Percentiles rank a stretch among this genome's conserved stretches.
These are phyloP conservation scores for Tetrapedia diversipes DNA, from an alignment of 2,888 invertebrate species.

Conservation along the genomic window DNA sequence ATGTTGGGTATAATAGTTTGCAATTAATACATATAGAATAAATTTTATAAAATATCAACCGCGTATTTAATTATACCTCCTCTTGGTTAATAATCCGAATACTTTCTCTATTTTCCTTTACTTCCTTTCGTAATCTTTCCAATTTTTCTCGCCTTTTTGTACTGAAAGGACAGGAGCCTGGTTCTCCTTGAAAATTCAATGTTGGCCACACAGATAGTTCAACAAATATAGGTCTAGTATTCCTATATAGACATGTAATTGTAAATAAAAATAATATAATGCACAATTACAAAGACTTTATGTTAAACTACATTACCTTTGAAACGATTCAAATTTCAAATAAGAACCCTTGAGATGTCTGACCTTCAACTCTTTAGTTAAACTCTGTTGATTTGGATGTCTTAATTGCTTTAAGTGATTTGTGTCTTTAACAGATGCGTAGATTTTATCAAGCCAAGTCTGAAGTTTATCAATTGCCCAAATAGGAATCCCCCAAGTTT, in stretches of 20 bases:
- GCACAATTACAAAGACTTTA: background rate
- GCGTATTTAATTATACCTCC: slow-evolving; percentile 69
- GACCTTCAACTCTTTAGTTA: slow-evolving; percentile 82
- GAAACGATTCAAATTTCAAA: slow-evolving; percentile 89
- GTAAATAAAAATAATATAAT: background rate
- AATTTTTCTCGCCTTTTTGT: slow-evolving; percentile 72
- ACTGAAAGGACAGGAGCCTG: slow-evolving; percentile 82
- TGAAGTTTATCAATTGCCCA: slow-evolving; percentile 84
- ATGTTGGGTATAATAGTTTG: slow-evolving; percentile 7
- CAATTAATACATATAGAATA: background rate
- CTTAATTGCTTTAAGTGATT: slow-evolving; percentile 64
- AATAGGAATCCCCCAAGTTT: slow-evolving; percentile 84
- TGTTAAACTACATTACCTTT: slow-evolving; percentile 83
- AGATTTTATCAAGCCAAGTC: slow-evolving; percentile 87
- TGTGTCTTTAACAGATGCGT: slow-evolving; percentile 84
- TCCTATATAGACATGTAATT: slow-evolving; percentile 74
- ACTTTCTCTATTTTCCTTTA: slow-evolving; percentile 77
- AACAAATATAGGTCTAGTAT: slow-evolving; percentile 86
- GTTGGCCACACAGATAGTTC: slow-evolving; percentile 87
- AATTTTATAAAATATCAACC: background rate
- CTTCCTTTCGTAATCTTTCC: slow-evolving; percentile 70
- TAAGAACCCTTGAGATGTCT: slow-evolving; percentile 87
- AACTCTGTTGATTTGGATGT: slow-evolving; percentile 62
- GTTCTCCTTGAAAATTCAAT: slow-evolving; percentile 83
- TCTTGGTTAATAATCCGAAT: slow-evolving; percentile 70